Conservation (phyloP, 2,888 invertebrate genomes). For the Odontocolon sp. region DNA sequence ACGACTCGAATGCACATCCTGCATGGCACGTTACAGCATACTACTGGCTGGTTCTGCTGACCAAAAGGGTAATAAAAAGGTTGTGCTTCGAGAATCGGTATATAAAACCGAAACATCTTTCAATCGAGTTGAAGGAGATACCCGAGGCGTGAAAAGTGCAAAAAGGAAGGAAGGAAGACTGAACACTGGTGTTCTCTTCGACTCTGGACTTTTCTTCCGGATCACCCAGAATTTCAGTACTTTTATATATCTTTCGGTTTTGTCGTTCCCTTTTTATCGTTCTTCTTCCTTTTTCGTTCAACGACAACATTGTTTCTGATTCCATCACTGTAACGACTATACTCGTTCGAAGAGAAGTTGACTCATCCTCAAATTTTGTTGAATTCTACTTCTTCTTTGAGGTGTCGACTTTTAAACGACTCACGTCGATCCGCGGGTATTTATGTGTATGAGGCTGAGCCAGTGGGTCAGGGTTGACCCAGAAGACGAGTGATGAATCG, state of each 20-base stretch:
- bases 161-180: not conserved
- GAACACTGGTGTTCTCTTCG: not conserved
- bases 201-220: not conserved
- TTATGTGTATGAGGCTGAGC: not conserved
- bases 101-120: slow-evolving; percentile 32
- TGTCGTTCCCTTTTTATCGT: not conserved
- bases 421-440: slow-evolving; percentile 1
- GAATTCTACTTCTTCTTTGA: not conserved
- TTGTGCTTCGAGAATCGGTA: not conserved
- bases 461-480: slow-evolving; percentile 37
- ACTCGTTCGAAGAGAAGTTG: slow-evolving; percentile 1
- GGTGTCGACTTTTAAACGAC: slow-evolving; percentile 10
- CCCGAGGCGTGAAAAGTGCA: not conserved
- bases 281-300: not conserved
- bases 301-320: not conserved
- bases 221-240: not conserved
- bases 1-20: slow-evolving; percentile 19
- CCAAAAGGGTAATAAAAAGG: slow-evolving; percentile 7
- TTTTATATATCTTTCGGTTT: not conserved
- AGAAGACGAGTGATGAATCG: slow-evolving; percentile 41
- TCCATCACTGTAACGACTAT: not conserved
- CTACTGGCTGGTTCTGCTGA: not conserved
- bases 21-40: too few species aligned
- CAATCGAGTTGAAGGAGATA: slow-evolving; percentile 16
- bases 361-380: not conserved